Evolutionary conservation across 2,888 invertebrate genomes (phyloP).

Genomic region (Gonocerus acuteangulatus): DNA sequence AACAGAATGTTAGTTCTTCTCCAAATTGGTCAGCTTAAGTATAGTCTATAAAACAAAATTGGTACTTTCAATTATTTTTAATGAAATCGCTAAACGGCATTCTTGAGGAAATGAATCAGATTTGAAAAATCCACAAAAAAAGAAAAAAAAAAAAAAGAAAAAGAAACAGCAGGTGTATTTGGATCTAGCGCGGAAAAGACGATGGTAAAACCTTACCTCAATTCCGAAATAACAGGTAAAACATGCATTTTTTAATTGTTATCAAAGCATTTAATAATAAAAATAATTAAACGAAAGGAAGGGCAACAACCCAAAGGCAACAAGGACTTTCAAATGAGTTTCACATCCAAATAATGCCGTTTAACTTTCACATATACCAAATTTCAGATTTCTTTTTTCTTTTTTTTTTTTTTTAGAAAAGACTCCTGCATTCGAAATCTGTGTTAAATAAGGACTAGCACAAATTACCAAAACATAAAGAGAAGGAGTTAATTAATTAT

Average conservation of each 20-base stretch:
- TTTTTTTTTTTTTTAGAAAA: background rate
- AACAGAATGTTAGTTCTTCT: conserved; percentile 32
- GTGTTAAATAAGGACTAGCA: conserved; percentile 7
- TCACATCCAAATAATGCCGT: conserved; percentile 19
- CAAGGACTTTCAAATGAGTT: background rate
- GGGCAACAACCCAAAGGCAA: conserved; percentile 18
- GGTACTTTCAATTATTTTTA: no score
- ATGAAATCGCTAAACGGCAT: conserved; percentile 21
- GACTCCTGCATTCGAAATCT: conserved; percentile 21
- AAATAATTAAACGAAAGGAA: no score
- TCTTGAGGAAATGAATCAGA: conserved; percentile 14
- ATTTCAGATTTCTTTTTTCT: no score
- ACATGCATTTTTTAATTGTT: conserved; percentile 15
- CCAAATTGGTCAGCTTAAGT: conserved; percentile 21
- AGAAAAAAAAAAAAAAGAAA: background rate
- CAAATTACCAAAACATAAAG: background rate
- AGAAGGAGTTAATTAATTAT: conserved; percentile 3
- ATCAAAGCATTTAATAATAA: conserved; percentile 12
- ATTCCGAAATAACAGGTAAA: conserved; percentile 2
- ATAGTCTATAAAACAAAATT: no score
- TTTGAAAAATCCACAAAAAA: background rate
- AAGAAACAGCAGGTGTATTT: background rate
- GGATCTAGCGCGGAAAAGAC: background rate
- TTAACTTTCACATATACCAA: conserved; percentile 3
- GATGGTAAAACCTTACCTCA: background rate